Evolutionary conservation across 2,797 vertebrate genomes (phyloP).

Genomic region (Brachymystax lenok): DNA sequence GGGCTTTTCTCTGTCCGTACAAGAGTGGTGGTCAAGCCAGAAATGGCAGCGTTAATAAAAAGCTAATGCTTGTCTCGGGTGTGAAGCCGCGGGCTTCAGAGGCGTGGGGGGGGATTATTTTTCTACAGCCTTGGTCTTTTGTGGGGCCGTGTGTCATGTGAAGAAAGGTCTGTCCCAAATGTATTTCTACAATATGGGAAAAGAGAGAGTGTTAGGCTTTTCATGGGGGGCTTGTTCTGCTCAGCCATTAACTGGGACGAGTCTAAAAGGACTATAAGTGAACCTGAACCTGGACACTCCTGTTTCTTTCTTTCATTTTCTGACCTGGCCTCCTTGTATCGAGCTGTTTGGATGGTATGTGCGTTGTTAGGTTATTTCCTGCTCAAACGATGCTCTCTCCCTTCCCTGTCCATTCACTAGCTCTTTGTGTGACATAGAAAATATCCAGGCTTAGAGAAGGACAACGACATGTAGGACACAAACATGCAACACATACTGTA

Average conservation of each 20-base stretch:
- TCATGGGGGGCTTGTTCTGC: conserved; percentile 46
- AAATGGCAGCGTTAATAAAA: conserved; percentile 92
- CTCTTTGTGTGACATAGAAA: conserved; percentile 33
- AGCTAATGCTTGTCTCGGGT: conserved; percentile 87
- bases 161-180: conserved; percentile 79
- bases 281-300: conserved; percentile 76
- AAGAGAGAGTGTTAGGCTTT: conserved; percentile 75
- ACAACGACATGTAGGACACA: conserved; percentile 3
- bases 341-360: conserved; percentile 9
- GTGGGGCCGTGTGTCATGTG: conserved; percentile 85
- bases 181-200: conserved; percentile 78
- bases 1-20: conserved; percentile 77
- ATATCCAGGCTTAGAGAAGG: conserved; percentile 21
- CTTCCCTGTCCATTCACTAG: conserved; percentile 24
- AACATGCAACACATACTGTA: background rate
- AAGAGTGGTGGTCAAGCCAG: conserved; percentile 52
- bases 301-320: conserved; percentile 25
- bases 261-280: conserved; percentile 88
- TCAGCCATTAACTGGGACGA: conserved; percentile 78
- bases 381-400: background rate
- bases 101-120: conserved; percentile 77
- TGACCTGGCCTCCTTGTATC: conserved; percentile 31
- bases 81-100: conserved; percentile 85
- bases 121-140: conserved; percentile 84
- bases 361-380: background rate